Conservation (phyloP, 2,797 vertebrate genomes). For the Danio jaintianensis region DNA sequence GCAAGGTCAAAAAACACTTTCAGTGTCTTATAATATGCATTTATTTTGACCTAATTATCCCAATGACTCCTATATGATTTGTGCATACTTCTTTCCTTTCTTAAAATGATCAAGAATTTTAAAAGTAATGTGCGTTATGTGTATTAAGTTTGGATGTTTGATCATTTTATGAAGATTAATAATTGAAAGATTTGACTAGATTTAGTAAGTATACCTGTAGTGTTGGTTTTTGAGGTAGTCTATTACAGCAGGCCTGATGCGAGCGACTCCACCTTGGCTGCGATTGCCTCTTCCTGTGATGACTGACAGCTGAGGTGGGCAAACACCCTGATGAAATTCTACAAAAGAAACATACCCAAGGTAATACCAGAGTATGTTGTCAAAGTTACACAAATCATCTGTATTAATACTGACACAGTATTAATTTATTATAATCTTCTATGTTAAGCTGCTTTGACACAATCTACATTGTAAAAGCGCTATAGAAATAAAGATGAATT, state of each 20-base stretch:
- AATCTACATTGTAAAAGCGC: too few relatives aligned
- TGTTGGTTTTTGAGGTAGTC: conserved; percentile 92
- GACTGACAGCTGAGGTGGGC: conserved; percentile 89
- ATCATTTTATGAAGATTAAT: background rate
- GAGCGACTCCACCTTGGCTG: conserved; percentile 95
- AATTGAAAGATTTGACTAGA: background rate
- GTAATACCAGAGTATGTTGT: background rate
- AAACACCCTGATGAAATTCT: conserved; percentile 88
- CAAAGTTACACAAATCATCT: background rate
- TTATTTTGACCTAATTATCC: too few relatives aligned
- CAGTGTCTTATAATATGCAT: too few relatives aligned
- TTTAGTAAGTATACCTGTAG: conserved; percentile 84
- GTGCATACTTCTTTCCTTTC: too few relatives aligned
- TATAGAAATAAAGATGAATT: too few relatives aligned
- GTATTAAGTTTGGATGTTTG: background rate
- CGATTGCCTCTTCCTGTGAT: conserved; percentile 98
- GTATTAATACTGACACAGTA: too few relatives aligned
- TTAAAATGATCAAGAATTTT: background rate
- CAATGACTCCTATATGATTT: too few relatives aligned
- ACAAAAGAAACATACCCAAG: conserved; percentile 56
- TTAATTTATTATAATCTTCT: too few relatives aligned
- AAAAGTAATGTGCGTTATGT: background rate
- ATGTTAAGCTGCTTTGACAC: too few relatives aligned
- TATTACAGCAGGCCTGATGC: conserved; percentile 94
- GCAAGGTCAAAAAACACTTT: too few relatives aligned